Percentiles rank a stretch among this genome's conserved stretches.
These are phyloP conservation scores for Melinopterus prodromus DNA, from an alignment of 2,888 invertebrate genomes.

Conservation along the genomic window DNA sequence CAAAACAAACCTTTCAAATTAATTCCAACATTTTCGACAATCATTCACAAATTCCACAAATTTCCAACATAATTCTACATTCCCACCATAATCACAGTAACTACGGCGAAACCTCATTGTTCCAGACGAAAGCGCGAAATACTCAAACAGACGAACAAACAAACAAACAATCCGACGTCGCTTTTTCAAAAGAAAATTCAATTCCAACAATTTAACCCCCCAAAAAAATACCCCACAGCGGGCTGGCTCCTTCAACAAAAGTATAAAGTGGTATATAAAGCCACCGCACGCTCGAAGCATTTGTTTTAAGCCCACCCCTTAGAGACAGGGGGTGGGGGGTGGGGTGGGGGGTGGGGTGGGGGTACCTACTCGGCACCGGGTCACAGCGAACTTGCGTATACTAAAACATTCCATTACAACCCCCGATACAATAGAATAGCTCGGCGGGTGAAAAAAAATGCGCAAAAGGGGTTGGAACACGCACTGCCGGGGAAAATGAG, in stretches of 20 bases:
- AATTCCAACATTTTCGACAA: no score
- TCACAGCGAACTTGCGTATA: neutral
- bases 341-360: neutral
- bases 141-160: no score
- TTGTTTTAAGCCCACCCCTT: conserved; percentile 4
- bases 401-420: neutral
- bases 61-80: neutral
- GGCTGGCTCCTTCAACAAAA: neutral
- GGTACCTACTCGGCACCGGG: neutral
- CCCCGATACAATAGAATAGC: neutral
- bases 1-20: no score
- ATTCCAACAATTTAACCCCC: neutral
- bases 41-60: no score
- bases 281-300: neutral
- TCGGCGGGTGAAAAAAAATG: neutral
- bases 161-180: neutral
- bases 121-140: no score
- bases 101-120: no score
- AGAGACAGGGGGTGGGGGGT: neutral
- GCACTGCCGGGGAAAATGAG: neutral
- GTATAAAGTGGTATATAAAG: neutral
- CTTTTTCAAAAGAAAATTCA: neutral
- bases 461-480: neutral
- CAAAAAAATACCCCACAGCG: neutral
- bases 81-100: neutral